Evolutionary conservation across 2,888 invertebrate genomes (phyloP), one percentile per base, ranked within the genome.

Genomic region (Thera britannica): DNA sequence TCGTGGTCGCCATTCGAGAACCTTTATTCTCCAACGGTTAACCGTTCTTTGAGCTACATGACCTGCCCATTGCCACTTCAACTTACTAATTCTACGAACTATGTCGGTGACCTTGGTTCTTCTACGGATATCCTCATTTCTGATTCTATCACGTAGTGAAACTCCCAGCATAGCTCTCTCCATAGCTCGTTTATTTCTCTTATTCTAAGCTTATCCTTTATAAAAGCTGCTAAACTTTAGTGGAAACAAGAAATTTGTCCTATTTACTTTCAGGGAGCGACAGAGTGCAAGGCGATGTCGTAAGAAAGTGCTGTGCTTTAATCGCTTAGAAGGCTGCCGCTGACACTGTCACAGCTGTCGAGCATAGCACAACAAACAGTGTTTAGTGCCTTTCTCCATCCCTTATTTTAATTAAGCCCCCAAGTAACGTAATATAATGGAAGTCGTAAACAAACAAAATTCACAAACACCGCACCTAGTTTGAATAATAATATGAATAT

Each of bases 321-420:
- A 54, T 54, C 12, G 58, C 58, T 54, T 11, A 44, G 74, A 72
- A 51, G 66, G 64, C 51, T 60, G 72, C 68, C 44, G 67, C 68
- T 74, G 73, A 73, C 75, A 72, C 71, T 73, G 78, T 77, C 77
- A 76, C 83, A 83, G 83, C 76, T 83, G 83, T 83, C 82, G 81
- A 75, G 75, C 76, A 78, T 80, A 72, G 73, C 73, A 77, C 78
- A 79, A 80, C 76, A 78, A 81, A 79, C 79, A 73, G 70, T 71
- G 72, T 76, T 80, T 76, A 75, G 44, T 46, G 44, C 44, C 75
- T 73, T 72, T 74, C 71, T 74, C 74, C 75, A 75, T 78, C 76
- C 82, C 78, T 79, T 83, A 82, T 81, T 83, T 85, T 85, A 84
- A 85, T 85, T 83, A 85, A 83, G 79, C 79, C 72, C 48, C 76